phyloP scores from a whole-genome alignment of 2,888 invertebrate genomes.

The Julus scanicus region DNA sequence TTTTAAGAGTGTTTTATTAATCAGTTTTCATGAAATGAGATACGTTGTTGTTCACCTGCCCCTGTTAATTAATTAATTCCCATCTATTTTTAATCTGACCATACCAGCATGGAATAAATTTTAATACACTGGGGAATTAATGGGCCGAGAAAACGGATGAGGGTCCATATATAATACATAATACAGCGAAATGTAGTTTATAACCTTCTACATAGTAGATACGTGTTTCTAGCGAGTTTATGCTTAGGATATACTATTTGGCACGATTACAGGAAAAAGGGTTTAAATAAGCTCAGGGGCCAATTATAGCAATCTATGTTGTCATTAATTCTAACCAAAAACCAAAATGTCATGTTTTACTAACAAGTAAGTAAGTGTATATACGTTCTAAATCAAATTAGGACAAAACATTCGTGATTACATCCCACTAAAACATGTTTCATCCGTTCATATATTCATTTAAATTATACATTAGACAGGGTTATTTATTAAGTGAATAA shows the following conservation, averaged over 20 bases:
- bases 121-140: not conserved
- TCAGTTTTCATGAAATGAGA: too few species aligned
- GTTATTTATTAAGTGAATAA: too few species aligned
- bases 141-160: not conserved
- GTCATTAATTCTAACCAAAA: not conserved
- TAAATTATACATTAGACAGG: too few species aligned
- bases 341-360: not conserved
- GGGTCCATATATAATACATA: too few species aligned
- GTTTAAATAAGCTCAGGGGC: not conserved
- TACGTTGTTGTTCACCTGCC: not conserved
- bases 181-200: not conserved
- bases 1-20: too few species aligned
- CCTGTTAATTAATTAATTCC: not conserved
- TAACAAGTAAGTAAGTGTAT: too few species aligned
- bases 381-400: too few species aligned
- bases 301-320: not conserved
- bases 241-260: not conserved
- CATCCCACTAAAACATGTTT: too few species aligned
- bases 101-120: not conserved
- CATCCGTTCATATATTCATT: too few species aligned
- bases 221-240: too few species aligned
- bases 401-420: not conserved
- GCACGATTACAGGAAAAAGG: not conserved
- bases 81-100: conserved; percentile 9
- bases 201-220: not conserved